Base-by-base conservation (phyloP, 2,113 vertebrate species). In the Corydoras maculifer region DNA sequence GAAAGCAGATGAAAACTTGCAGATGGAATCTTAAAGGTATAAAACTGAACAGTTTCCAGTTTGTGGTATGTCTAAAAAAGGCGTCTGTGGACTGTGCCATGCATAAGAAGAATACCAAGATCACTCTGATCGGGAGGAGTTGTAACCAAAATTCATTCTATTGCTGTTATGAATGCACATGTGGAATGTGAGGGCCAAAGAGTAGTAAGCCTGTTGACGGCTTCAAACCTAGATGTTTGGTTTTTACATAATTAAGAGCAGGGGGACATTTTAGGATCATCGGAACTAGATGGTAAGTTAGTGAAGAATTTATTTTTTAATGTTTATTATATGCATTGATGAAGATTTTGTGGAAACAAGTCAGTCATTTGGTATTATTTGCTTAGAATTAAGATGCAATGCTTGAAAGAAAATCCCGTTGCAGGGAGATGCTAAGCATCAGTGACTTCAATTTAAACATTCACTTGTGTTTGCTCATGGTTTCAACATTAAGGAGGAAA, bases 61-160 rank as follows among this genome's bases (percentile, higher is more conserved):
- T 81, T 80, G 84, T 29, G 15, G 7, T 29, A 58, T 49, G 59
- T 82, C 82, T 80, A 68, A 88, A 82, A 80, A 85, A 75, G 88
- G 86, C 86, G 83, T 83, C 86, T 86, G 87, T 87, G 85, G 80
- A 86, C 79, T 80, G 81, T 79, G 65, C 85, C 83, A 81, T 88
- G 82, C 88, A 90, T 88, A 89, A 89, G 80, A 83, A 78, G 81
- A 76, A 85, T 93, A 88, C 91, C 88, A 87, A 90, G 89, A 91
- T 82, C 84, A 85, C 82, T 76, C 50, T 74, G 81, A 48, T 61
- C 86, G 69, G 71, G 73, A 83, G 84, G 88, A 87, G 75, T 81
- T 82, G 84, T 82, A 79, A 83, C 86, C 84, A 86, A 86, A 85
- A 84, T 86, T 87, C 88, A 91, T 86, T 57, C 89, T 91, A 86